These are phyloP conservation scores for Nematopogon swammerdamellus DNA, from an alignment of 2,888 invertebrate genomes.

Conservation along the genomic window DNA sequence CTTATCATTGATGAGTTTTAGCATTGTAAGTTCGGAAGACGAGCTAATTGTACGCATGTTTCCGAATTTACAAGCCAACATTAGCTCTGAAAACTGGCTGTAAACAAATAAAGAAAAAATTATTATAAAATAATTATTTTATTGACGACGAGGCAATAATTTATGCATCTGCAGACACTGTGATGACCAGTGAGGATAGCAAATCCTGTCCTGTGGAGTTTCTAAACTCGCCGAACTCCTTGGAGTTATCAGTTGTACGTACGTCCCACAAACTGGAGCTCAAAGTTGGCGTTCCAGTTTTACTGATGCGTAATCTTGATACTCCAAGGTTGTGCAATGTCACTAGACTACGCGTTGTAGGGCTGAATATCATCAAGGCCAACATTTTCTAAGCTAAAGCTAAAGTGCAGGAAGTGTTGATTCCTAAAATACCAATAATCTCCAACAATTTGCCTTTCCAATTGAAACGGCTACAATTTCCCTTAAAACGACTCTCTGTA, in stretches of 20 bases:
- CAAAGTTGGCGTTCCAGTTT: conserved; percentile 9
- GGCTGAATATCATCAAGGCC: conserved; percentile 14
- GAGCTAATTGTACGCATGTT: conserved; percentile 14
- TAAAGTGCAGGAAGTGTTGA: conserved; percentile 15
- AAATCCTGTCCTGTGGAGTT: conserved; percentile 14
- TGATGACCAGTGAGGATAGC: conserved; percentile 11
- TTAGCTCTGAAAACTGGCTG: conserved; percentile 14
- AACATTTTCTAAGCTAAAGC: conserved; percentile 15
- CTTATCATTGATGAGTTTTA: conserved; percentile 13
- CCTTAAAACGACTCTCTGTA: not conserved
- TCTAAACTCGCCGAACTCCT: conserved; percentile 17
- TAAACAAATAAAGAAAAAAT: conserved; percentile 16
- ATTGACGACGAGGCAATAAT: conserved; percentile 9
- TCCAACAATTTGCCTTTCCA: conserved; percentile 14
- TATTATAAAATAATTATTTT: conserved; percentile 12
- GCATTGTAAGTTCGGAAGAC: conserved; percentile 3
- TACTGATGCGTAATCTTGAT: conserved; percentile 14
- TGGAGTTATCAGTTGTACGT: conserved; percentile 15
- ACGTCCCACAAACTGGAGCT: conserved; percentile 12
- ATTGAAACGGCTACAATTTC: not conserved
- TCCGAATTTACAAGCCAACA: conserved; percentile 14
- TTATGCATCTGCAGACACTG: conserved; percentile 12
- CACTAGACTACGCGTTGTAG: conserved; percentile 11
- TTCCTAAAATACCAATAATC: conserved; percentile 17
- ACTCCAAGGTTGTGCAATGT: conserved; percentile 6